These are phyloP conservation scores for Plagodis pulveraria DNA, from an alignment of 2,888 invertebrate species.

Conservation along the genomic window DNA sequence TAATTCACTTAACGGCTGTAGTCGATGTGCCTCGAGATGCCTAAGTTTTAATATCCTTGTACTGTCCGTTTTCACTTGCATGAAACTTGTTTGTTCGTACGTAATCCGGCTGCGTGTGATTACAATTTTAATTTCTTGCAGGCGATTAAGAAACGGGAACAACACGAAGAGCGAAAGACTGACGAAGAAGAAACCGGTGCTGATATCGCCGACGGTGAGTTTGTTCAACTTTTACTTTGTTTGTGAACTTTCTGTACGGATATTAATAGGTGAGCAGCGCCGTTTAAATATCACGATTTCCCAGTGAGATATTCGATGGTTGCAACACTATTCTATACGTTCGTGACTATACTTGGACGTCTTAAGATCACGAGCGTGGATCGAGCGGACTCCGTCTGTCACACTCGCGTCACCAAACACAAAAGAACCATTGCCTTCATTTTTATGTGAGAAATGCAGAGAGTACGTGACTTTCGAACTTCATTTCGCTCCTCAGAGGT, in stretches of 20 bases:
- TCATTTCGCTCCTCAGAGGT: conserved; percentile 34
- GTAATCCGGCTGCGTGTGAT: conserved; percentile 19
- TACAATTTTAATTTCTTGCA: conserved; percentile 59
- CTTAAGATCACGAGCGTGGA: conserved; percentile 63
- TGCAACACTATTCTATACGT: conserved; percentile 71
- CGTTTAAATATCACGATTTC: conserved; percentile 52
- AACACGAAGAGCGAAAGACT: conserved; percentile 72
- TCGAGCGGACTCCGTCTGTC: conserved; percentile 55
- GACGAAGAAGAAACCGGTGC: conserved; percentile 71
- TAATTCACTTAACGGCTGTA: conserved; percentile 49
- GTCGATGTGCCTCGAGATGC: conserved; percentile 47
- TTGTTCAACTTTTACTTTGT: conserved; percentile 32
- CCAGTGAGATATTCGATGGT: conserved; percentile 57
- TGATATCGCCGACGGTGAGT: conserved; percentile 76
- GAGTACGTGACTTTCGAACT: conserved; percentile 58
- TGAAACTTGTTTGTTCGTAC: conserved; percentile 35
- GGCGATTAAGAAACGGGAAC: conserved; percentile 80
- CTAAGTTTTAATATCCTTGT: conserved; percentile 43
- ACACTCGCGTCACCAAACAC: conserved; percentile 58
- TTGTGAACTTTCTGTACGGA: conserved; percentile 28
- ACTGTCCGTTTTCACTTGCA: conserved; percentile 47
- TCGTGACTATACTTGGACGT: conserved; percentile 72
- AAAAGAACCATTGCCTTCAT: conserved; percentile 57
- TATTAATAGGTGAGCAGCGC: conserved; percentile 31
- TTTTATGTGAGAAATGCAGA: conserved; percentile 62